Evolutionary conservation across 2,113 vertebrate species (phyloP).

Genomic region (Papio anubis): DNA sequence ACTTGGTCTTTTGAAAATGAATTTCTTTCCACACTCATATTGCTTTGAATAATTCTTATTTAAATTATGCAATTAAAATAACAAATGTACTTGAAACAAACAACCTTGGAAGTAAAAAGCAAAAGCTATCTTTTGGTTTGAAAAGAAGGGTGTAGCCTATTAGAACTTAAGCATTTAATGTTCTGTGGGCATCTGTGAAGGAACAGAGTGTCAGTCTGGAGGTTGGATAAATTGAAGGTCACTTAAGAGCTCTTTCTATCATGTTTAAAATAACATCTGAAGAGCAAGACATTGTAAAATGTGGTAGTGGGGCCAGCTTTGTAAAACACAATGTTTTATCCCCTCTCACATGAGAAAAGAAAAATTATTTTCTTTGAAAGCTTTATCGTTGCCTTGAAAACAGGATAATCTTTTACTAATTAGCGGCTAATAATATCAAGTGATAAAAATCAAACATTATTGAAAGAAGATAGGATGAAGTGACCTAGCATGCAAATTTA

Average conservation of each 20-base stretch:
- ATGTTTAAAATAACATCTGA: background rate
- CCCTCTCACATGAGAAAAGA: background rate
- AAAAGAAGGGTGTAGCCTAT: too few relatives aligned
- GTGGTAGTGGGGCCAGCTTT: background rate
- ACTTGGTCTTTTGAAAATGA: background rate
- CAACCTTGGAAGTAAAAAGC: background rate
- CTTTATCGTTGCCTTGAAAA: background rate
- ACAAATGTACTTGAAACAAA: background rate
- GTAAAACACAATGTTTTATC: background rate
- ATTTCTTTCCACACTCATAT: background rate
- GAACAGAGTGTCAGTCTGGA: background rate
- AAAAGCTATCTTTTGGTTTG: background rate
- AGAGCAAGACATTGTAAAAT: background rate
- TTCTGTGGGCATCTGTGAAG: background rate
- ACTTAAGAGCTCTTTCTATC: background rate
- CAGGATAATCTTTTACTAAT: background rate
- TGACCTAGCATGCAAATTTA: background rate
- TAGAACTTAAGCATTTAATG: background rate
- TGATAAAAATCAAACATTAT: background rate
- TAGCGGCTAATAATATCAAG: background rate
- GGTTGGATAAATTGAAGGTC: background rate
- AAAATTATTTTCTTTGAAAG: background rate
- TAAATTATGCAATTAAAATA: background rate
- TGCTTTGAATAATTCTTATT: background rate
- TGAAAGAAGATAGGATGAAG: background rate